Evolutionary conservation across 2,113 vertebrate species (phyloP), one percentile per base, ranked within the genome.

Genomic region (Psophia crepitans): DNA sequence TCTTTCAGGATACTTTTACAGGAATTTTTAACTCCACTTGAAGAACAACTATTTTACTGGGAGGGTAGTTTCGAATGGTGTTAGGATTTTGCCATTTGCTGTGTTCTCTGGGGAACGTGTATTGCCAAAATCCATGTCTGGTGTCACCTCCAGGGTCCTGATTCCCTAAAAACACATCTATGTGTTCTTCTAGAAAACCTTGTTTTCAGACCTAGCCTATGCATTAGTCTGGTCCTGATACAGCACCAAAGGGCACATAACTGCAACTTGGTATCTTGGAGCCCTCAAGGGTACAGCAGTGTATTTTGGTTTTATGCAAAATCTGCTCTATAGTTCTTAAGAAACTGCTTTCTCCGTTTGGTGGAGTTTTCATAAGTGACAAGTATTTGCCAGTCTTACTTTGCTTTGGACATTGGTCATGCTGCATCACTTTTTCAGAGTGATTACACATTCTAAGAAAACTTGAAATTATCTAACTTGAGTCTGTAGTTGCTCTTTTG

Each of bases 401-500:
- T 91, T 75, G 20, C 3, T 43, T 35, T 77, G 74, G 51, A 22
- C 3, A 1, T 24, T 60, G 32, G 30, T 64, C 30, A 30, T 14
- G 26, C 8, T 68, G 74, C 35, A 48, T 26, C 22, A 19, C 23
- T 66, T 58, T 81, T 78, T 81, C 60, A 61, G 53, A 68, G 26
- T 49, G 32, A 87, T 76, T 87, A n/a, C 26, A 63, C 12, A 30
- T 23, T 61, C 26, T 49, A 35, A 87, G 58, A 65, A 61, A 85
- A 33, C 33, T 35, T 61, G n/a, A 51, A 60, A 41, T 73, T 16
- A 76, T 37, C 26, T 3, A 2, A 46, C 35, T 6, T n/a, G 64
- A 54, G 32, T 30, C 14, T 49, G 20, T 11, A 14, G 9, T 68
- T 0, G 0, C 66, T 79, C 32, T 33, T 87, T 54, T 43, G 82